A percentile compares a stretch with the other conserved stretches of the same genome.
Evolutionary conservation across 2,797 vertebrate species (phyloP).

Genomic region (Phoxinus dragarum): DNA sequence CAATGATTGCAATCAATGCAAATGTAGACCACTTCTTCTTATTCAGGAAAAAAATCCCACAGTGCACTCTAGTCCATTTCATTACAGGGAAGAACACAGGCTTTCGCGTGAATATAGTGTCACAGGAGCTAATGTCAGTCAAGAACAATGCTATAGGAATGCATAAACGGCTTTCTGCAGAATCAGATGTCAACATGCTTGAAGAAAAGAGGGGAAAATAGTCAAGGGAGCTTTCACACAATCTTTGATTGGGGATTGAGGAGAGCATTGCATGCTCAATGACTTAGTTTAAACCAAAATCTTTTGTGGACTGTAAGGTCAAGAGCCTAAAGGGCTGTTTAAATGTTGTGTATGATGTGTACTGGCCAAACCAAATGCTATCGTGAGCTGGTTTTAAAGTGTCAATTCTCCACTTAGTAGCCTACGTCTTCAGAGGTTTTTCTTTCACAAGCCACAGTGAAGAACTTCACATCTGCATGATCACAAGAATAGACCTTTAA

Average conservation of each 20-base stretch:
- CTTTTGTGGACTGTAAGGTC: background rate
- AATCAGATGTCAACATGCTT: slow-evolving; percentile 49
- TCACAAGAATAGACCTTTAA: slow-evolving; percentile 6
- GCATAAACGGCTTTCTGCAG: slow-evolving; percentile 15
- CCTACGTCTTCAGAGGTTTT: slow-evolving; percentile 4
- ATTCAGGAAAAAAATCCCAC: slow-evolving; percentile 13
- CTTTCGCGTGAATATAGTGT: slow-evolving; percentile 22
- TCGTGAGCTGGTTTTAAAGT: slow-evolving; percentile 9
- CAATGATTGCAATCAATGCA: slow-evolving; percentile 35
- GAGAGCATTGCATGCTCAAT: slow-evolving; percentile 48
- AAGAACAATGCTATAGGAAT: slow-evolving; percentile 1
- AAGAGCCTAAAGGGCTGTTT: background rate
- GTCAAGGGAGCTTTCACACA: slow-evolving; percentile 28
- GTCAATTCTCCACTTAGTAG: slow-evolving; percentile 12
- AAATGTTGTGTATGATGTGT: slow-evolving; percentile 1
- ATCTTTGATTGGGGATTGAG: slow-evolving; percentile 13
- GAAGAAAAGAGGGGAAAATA: slow-evolving; percentile 56
- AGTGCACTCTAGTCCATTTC: slow-evolving; percentile 4
- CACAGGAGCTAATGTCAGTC: slow-evolving; percentile 16
- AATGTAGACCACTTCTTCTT: slow-evolving; percentile 14
- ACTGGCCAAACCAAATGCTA: background rate
- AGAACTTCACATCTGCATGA: background rate
- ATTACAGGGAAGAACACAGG: slow-evolving; percentile 3
- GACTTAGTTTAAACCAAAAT: slow-evolving; percentile 46
- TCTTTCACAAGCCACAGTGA: slow-evolving; percentile 16